Conservation (phyloP, 2,797 vertebrate species). For the Sus cebifrons region DNA sequence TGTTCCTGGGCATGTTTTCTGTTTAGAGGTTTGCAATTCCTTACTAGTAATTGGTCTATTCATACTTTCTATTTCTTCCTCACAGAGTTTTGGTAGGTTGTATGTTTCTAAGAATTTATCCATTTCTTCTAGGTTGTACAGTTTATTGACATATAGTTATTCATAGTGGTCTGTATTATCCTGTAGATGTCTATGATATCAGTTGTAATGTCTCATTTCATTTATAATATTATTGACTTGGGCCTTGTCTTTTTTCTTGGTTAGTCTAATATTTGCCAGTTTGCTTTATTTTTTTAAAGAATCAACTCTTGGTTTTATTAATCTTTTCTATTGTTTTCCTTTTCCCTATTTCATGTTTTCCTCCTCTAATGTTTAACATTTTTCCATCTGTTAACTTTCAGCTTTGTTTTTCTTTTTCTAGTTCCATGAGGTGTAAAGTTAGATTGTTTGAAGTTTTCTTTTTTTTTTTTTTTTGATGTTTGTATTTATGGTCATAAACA, state of each 20-base stretch:
- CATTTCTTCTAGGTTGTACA: background rate
- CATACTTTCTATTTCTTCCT: background rate
- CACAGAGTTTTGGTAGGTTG: background rate
- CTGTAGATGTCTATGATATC: background rate
- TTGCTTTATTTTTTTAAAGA: conserved; percentile 15
- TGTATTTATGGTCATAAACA: background rate
- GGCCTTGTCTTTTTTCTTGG: background rate
- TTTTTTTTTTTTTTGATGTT: background rate
- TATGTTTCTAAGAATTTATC: background rate
- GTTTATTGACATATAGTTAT: background rate
- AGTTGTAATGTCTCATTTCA: background rate
- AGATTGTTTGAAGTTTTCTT: background rate
- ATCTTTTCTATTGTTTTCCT: background rate
- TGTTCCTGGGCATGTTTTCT: background rate
- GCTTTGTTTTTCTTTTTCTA: background rate
- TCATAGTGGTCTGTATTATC: background rate
- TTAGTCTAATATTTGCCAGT: background rate
- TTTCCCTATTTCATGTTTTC: background rate
- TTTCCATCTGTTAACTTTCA: background rate
- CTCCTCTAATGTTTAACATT: background rate
- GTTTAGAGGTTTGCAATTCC: background rate
- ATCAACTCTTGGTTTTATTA: background rate
- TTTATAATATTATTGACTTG: background rate
- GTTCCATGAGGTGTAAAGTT: background rate
- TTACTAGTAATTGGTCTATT: background rate